Evolutionary conservation across 2,888 invertebrate genomes (phyloP), one percentile per base, ranked within the genome.

Genomic region (Latheticus oryzae): DNA sequence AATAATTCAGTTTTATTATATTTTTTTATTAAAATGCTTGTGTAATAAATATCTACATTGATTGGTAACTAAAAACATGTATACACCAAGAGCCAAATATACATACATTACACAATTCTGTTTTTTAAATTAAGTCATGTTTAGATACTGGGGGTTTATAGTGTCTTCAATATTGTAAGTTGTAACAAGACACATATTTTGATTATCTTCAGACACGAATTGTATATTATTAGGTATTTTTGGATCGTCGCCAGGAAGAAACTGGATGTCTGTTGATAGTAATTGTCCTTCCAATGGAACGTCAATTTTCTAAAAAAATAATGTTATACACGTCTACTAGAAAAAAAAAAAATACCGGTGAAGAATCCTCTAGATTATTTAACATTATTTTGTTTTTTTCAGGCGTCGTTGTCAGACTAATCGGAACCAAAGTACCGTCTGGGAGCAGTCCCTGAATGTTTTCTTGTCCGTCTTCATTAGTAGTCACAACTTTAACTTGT

Each of bases 181-280:
- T 38, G 85, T 82, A 61, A 88, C 84, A 60, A 88, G 75, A 66
- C 84, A 79, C 55, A 84, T 80, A 76, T 82, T 85, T 73, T 86
- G 78, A 64, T 85, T 79, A 78, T 84, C 80, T 73, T 82, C 76
- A 65, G 84, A 79, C 64, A 81, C 75, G 75, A 83, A 80, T 76
- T 85, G 85, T 45, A 82, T 79, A 58, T 72, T 71, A 19, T 48
- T 43, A 7, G 11, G 24, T 11, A 30, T 30, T 62, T 65, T 43
- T 35, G 52, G 77, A 63, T 86, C 79, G 78, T 84, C 80, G 73
- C 82, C 76, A 64, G 85, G 79, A 64, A 81, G 75, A 75, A 83
- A 80, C 76, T 85, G 85, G 24, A 64, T 64, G 23, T 53, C 51
- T 2, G 9, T 40, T 9, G 40, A 8, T 8, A 52, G 16, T 11